phyloP scores from a whole-genome alignment of 2,113 vertebrate genomes.

The Laterallus jamaicensis region DNA sequence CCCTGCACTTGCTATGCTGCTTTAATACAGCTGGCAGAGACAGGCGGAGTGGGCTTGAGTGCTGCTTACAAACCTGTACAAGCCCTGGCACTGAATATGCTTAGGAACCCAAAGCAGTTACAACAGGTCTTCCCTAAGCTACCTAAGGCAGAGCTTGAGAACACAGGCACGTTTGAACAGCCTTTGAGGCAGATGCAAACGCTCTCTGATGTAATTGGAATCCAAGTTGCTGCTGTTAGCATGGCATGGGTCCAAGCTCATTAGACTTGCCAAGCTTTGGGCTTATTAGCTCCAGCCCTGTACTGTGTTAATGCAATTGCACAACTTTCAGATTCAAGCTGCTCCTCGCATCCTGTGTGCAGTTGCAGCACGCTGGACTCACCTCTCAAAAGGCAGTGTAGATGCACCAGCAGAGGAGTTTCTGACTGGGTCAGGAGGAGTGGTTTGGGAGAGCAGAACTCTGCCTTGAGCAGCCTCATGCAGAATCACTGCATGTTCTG shows the following conservation, averaged over 20 bases:
- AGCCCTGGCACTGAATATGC: too few relatives aligned
- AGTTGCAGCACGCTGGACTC: background rate
- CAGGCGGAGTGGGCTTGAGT: background rate
- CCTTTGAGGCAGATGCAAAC: background rate
- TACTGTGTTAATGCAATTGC: background rate
- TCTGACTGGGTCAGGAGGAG: background rate
- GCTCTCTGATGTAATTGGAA: background rate
- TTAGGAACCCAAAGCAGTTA: background rate
- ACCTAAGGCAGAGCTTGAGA: background rate
- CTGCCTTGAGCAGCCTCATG: background rate
- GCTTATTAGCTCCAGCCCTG: background rate
- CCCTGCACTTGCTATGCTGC: background rate
- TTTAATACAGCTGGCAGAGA: background rate
- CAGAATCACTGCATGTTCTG: background rate
- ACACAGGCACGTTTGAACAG: fast-evolving
- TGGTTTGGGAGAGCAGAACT: background rate
- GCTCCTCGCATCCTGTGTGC: background rate
- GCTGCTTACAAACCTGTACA: background rate
- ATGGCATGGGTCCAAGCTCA: background rate
- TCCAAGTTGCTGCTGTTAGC: background rate
- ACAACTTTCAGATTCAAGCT: background rate
- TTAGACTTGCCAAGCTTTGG: background rate
- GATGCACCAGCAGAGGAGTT: background rate
- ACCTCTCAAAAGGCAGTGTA: background rate
- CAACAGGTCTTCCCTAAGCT: background rate